A percentile compares a stretch with the other conserved stretches of the same genome.
Conservation (phyloP, 2,797 vertebrate species). For the Notolepis coatsorum region DNA sequence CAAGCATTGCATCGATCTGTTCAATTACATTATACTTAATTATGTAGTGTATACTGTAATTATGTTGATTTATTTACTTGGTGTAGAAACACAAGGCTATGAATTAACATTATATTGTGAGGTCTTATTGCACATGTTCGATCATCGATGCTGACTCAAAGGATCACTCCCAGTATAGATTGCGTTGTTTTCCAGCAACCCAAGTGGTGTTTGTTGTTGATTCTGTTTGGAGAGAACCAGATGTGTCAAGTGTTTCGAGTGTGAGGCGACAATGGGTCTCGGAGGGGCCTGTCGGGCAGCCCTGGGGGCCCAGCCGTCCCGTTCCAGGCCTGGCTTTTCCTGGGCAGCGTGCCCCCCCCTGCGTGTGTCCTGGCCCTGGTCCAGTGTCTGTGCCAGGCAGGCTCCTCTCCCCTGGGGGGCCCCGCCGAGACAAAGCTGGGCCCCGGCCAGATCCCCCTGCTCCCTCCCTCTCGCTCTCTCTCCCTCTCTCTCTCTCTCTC, state of each 20-base stretch:
- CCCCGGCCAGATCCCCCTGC: conserved; percentile 65
- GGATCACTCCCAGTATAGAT: no score
- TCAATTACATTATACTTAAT: no score
- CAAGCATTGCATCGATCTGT: no score
- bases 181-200: background rate
- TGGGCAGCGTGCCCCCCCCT: conserved; percentile 61
- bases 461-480: conserved; percentile 52
- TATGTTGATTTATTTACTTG: no score
- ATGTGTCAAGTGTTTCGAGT: conserved; percentile 66
- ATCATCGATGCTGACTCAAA: no score
- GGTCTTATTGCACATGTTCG: no score
- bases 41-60: no score
- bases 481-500: conserved; percentile 15
- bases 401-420: conserved; percentile 71
- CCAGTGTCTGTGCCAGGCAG: conserved; percentile 80
- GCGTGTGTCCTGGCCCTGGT: conserved; percentile 75
- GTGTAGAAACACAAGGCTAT: no score
- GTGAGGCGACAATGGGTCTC: conserved; percentile 47
- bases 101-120: no score
- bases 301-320: conserved; percentile 50
- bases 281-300: conserved; percentile 31
- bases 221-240: conserved; percentile 62
- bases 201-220: no score
- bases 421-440: conserved; percentile 82
- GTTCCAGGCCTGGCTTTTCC: conserved; percentile 71